Evolutionary conservation across 2,113 vertebrate species (phyloP).

Genomic region (Panthera uncia): DNA sequence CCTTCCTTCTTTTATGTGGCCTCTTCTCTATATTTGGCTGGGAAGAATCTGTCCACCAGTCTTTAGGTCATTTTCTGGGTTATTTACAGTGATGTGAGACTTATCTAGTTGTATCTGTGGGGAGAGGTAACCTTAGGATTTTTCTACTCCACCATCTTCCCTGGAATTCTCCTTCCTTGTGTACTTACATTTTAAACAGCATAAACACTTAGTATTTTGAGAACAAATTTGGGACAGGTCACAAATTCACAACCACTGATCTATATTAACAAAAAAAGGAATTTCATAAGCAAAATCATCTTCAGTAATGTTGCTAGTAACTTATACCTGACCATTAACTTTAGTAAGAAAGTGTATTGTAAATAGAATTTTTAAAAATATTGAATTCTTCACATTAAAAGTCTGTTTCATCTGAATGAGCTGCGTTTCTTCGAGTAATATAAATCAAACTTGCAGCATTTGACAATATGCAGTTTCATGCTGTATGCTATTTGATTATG

Average conservation of each 20-base stretch:
- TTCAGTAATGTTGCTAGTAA: background rate
- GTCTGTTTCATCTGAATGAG: background rate
- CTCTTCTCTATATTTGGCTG: background rate
- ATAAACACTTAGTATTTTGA: background rate
- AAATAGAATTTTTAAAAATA: background rate
- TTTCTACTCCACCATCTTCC: background rate
- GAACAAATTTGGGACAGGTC: background rate
- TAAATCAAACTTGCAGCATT: background rate
- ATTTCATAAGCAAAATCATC: background rate
- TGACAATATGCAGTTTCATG: background rate
- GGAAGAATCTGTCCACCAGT: background rate
- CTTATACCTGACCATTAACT: background rate
- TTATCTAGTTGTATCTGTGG: background rate
- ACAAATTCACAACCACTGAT: background rate
- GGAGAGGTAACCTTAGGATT: background rate
- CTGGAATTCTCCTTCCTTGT: background rate
- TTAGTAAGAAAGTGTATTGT: background rate
- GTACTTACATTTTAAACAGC: background rate
- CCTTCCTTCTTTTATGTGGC: background rate
- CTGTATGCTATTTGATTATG: background rate
- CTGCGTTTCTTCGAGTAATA: background rate
- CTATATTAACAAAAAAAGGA: background rate
- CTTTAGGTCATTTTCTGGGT: background rate
- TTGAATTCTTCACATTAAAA: background rate
- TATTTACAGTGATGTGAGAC: background rate